These are phyloP conservation scores for Caenorhabditis sp. DNA, from an alignment of 2,888 invertebrate genomes.

Conservation along the genomic window DNA sequence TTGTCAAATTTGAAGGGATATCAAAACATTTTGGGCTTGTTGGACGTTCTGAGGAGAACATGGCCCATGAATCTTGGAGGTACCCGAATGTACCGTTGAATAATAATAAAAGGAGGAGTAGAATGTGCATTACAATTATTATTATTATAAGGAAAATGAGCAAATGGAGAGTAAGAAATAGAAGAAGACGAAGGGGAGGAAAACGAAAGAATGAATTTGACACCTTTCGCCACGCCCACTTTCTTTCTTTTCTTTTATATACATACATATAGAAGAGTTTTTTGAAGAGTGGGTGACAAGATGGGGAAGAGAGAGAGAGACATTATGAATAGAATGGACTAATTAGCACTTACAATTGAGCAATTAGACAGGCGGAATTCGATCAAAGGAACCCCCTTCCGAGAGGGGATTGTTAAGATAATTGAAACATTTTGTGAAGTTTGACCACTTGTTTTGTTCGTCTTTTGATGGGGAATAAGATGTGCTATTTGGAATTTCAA, in stretches of 20 bases:
- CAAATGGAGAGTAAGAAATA: not conserved
- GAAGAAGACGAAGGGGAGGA: not conserved
- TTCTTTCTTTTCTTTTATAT: not conserved
- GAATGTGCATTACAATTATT: not conserved
- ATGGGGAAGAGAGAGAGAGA: not conserved
- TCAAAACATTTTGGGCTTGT: slow-evolving; percentile 75
- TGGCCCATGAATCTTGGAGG: slow-evolving; percentile 59
- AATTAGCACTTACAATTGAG: too few relatives aligned
- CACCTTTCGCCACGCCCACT: not conserved
- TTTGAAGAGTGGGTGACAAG: not conserved
- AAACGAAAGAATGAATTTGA: not conserved
- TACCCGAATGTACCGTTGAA: slow-evolving; percentile 14
- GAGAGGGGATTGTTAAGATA: too few relatives aligned
- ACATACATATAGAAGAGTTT: not conserved
- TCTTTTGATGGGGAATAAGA: too few relatives aligned
- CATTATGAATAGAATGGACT: too few relatives aligned
- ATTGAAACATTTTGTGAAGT: too few relatives aligned
- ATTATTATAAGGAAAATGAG: not conserved
- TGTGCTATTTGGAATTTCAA: too few relatives aligned
- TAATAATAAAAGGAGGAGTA: not conserved
- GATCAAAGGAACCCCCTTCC: too few relatives aligned
- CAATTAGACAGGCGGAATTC: too few relatives aligned
- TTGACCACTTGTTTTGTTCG: too few relatives aligned
- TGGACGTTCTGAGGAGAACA: slow-evolving; percentile 52
- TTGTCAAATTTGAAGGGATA: slow-evolving; percentile 77